Percentiles rank a stretch among this genome's conserved stretches.
Evolutionary conservation across 1,140 invertebrate species (phyloP).

Genomic region (Drosophila kanapiae): DNA sequence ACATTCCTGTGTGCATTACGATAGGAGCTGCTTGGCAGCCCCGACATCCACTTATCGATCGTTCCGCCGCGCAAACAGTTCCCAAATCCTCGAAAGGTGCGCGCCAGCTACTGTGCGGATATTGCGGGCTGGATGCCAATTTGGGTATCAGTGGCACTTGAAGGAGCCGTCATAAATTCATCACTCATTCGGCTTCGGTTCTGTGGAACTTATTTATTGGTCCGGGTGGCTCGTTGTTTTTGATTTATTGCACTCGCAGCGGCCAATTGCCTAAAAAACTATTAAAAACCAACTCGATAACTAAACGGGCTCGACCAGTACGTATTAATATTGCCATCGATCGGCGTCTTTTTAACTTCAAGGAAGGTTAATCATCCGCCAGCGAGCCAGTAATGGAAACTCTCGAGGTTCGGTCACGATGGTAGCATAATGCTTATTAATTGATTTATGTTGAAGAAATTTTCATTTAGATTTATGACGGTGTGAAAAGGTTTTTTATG

Average conservation of each 20-base stretch:
- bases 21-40: conserved; percentile 44
- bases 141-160: conserved; percentile 47
- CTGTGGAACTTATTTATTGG: conserved; percentile 38
- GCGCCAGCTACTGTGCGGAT: conserved; percentile 62
- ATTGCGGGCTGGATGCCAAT: conserved; percentile 57
- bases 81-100: conserved; percentile 50
- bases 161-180: conserved; percentile 76
- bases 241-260: conserved; percentile 67
- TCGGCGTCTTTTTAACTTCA: conserved; percentile 59
- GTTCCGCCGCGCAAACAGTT: conserved; percentile 22
- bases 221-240: conserved; percentile 36
- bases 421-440: conserved; percentile 66
- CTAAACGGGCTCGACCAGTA: conserved; percentile 34
- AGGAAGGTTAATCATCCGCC: conserved; percentile 42
- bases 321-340: conserved; percentile 30
- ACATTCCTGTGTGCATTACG: conserved; percentile 66
- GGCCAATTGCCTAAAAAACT: conserved; percentile 48
- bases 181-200: conserved; percentile 62
- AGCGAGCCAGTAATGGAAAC: conserved; percentile 3
- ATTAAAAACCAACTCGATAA: conserved; percentile 50
- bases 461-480: conserved; percentile 70
- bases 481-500: conserved; percentile 78
- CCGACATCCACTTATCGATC: conserved; percentile 48
- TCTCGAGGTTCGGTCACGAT: conserved; percentile 30
- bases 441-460: conserved; percentile 59